Conservation (phyloP, 2,888 invertebrate species). For the Drosophila vallismaia region DNA sequence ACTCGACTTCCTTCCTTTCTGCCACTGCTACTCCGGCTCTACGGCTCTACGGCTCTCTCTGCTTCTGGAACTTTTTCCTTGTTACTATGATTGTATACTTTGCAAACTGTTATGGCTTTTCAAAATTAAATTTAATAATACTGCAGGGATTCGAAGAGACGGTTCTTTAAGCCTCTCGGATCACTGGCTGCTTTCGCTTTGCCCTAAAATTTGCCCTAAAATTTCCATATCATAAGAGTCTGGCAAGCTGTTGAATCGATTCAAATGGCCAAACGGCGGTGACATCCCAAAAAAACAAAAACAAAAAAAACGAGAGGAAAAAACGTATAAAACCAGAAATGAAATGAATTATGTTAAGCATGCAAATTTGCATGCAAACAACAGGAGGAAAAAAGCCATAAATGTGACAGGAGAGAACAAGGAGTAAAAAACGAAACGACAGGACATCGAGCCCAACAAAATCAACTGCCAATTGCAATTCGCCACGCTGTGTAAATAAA, state of each 20-base stretch:
- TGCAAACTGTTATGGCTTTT: slow-evolving; percentile 1
- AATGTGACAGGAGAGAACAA: slow-evolving; percentile 12
- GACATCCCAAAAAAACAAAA: slow-evolving; percentile 24
- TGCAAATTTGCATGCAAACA: slow-evolving; percentile 39
- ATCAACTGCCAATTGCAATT: slow-evolving; percentile 51
- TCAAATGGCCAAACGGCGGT: slow-evolving; percentile 22
- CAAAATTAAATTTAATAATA: slow-evolving; percentile 1
- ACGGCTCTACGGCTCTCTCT: no score
- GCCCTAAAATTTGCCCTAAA: slow-evolving; percentile 9
- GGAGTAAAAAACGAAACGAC: neutral
- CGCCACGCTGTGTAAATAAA: slow-evolving; percentile 37
- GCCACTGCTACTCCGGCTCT: neutral
- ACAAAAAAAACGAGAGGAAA: neutral
- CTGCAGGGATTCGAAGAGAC: neutral
- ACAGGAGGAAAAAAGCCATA: neutral
- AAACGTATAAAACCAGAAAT: slow-evolving; percentile 26
- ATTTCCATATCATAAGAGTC: slow-evolving; percentile 14
- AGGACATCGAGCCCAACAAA: slow-evolving; percentile 17
- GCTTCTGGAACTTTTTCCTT: neutral
- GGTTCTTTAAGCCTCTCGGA: neutral
- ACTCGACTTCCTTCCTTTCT: slow-evolving; percentile 1
- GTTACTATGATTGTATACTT: slow-evolving; percentile 1
- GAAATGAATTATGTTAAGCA: slow-evolving; percentile 52
- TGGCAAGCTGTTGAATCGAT: slow-evolving; percentile 31
- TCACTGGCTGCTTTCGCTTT: slow-evolving; percentile 1